These are phyloP conservation scores for Drosophila bifasciata DNA, from an alignment of 1,140 invertebrate species.

Conservation along the genomic window DNA sequence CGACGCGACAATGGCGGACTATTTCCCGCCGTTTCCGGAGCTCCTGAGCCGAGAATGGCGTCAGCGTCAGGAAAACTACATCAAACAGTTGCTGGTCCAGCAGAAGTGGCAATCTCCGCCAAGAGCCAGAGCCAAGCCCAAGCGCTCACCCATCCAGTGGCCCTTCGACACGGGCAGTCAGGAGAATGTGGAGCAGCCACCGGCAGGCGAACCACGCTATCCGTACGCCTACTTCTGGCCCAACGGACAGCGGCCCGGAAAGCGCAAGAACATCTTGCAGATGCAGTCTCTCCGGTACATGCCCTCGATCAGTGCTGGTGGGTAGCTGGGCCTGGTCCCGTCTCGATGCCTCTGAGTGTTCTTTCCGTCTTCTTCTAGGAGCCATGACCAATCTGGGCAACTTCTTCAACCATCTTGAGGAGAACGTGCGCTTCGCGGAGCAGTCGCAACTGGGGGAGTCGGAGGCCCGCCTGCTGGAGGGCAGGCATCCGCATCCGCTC, in stretches of 20 bases:
- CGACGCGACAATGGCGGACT: conserved; percentile 1
- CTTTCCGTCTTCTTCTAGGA: conserved; percentile 54
- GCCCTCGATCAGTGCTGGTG: conserved; percentile 77
- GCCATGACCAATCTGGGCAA: conserved; percentile 80
- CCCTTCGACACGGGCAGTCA: not conserved
- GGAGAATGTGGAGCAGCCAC: not conserved
- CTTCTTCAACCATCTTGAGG: conserved; percentile 76
- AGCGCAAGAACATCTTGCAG: conserved; percentile 34
- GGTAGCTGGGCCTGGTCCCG: conserved; percentile 7
- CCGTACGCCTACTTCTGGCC: conserved; percentile 26
- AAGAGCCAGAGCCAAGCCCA: conserved; percentile 13
- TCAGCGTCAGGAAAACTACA: conserved; percentile 11
- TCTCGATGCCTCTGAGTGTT: conserved; percentile 23
- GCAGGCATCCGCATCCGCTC: conserved; percentile 60
- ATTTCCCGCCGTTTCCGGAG: conserved; percentile 56
- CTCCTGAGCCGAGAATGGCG: conserved; percentile 21
- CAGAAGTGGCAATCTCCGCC: conserved; percentile 68
- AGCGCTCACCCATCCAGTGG: conserved; percentile 28
- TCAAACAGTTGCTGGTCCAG: conserved; percentile 50
- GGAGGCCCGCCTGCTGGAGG: conserved; percentile 65
- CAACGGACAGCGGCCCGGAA: conserved; percentile 17
- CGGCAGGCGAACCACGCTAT: conserved; percentile 19
- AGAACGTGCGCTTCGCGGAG: conserved; percentile 74
- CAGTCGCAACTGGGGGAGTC: conserved; percentile 56
- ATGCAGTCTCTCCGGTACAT: conserved; percentile 34